These are phyloP conservation scores for Sminthurides bifidus DNA, from an alignment of 1,140 invertebrate genomes.

Conservation along the genomic window DNA sequence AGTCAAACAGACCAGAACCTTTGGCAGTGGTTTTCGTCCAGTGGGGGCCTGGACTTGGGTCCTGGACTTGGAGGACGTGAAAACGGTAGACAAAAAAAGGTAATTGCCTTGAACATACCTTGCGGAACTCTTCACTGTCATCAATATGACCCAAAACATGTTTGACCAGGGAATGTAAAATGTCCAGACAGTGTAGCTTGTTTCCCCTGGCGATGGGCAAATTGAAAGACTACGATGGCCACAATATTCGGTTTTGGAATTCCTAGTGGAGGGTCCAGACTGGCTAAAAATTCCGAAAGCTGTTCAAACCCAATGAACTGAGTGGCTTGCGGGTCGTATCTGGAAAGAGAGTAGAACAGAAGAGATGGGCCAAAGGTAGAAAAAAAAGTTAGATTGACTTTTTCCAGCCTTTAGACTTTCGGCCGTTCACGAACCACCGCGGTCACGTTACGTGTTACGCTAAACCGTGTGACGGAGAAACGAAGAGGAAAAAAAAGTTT, in stretches of 20 bases:
- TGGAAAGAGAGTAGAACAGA: conserved; percentile 37
- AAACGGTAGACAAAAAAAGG: not conserved
- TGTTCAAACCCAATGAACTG: conserved; percentile 90
- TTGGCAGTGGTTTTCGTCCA: too few relatives aligned
- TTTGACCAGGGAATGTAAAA: conserved; percentile 82
- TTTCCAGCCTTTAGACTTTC: too few relatives aligned
- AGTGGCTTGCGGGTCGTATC: conserved; percentile 89
- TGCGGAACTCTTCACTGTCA: conserved; percentile 83
- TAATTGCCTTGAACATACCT: conserved; percentile 39
- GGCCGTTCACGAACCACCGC: too few relatives aligned
- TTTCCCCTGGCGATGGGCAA: conserved; percentile 87
- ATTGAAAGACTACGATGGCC: conserved; percentile 87
- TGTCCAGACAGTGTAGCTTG: conserved; percentile 91
- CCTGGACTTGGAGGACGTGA: too few relatives aligned
- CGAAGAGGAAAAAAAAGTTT: too few relatives aligned
- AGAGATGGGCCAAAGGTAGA: too few relatives aligned
- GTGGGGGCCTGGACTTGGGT: too few relatives aligned
- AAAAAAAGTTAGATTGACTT: too few relatives aligned
- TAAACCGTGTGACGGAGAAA: too few relatives aligned
- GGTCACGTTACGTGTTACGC: too few relatives aligned
- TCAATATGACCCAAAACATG: conserved; percentile 88
- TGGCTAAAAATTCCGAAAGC: conserved; percentile 86
- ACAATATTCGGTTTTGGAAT: conserved; percentile 85
- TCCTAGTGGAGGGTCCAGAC: conserved; percentile 80
- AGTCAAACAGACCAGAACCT: too few relatives aligned